These are phyloP conservation scores for Glossophaga mutica DNA, from an alignment of 2,797 vertebrate genomes.

Conservation along the genomic window DNA sequence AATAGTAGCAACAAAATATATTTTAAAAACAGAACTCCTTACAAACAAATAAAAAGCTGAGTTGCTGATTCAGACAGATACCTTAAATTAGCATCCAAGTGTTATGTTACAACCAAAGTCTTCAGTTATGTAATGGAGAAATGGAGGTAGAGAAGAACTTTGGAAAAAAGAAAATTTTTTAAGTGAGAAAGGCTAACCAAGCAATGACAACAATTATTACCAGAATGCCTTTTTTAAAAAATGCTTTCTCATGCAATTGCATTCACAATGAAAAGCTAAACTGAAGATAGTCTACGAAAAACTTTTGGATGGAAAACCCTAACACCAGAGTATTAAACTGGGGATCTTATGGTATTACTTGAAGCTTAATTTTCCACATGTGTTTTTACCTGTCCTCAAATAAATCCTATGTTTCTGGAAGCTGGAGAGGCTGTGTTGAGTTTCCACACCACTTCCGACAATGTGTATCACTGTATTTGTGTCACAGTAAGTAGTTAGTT, in stretches of 20 bases:
- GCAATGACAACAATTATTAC: background rate
- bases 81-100: background rate
- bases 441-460: background rate
- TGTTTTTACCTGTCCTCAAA: background rate
- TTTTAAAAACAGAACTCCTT: background rate
- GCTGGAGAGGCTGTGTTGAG: background rate
- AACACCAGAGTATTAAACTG: background rate
- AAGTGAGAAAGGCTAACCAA: background rate
- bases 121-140: background rate
- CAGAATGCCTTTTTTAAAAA: background rate
- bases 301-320: background rate
- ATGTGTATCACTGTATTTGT: background rate
- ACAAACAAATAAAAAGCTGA: background rate
- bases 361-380: background rate
- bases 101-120: background rate
- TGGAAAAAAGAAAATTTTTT: background rate
- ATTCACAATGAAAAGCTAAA: background rate
- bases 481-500: background rate
- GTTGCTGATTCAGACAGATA: background rate
- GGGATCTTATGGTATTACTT: background rate
- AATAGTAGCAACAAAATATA: background rate
- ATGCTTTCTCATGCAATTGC: background rate
- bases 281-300: background rate
- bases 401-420: background rate
- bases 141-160: background rate